phyloP scores from a whole-genome alignment of 2,113 vertebrate species.

The Porphyrio hochstetteri region DNA sequence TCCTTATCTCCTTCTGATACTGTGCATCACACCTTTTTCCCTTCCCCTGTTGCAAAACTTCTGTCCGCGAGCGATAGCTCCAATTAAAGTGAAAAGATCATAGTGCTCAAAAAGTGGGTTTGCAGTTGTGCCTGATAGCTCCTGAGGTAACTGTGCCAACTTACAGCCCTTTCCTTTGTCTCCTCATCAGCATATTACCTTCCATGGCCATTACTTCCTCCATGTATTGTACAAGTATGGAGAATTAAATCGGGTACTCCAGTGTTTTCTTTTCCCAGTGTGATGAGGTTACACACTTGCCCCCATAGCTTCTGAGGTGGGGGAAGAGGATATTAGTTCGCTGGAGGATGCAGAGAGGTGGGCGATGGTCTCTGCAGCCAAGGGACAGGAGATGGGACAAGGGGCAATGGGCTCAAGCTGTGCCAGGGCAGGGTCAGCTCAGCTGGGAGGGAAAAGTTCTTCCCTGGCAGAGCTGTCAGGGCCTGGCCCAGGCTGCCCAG shows the following conservation, averaged over 20 bases:
- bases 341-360: no score
- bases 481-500: no score
- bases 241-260: neutral
- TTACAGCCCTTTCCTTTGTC: neutral
- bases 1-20: neutral
- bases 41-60: neutral
- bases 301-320: neutral
- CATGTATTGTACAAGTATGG: neutral
- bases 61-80: neutral
- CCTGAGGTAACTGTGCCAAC: neutral
- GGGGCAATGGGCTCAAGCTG: no score
- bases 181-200: neutral
- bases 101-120: neutral
- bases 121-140: neutral
- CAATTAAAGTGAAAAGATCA: constrained; percentile 3
- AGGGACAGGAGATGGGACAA: no score
- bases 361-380: no score
- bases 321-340: constrained; percentile 8
- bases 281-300: neutral
- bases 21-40: neutral
- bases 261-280: neutral
- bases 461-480: no score
- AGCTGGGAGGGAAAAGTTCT: no score
- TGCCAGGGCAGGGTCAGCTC: no score
- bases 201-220: neutral